Percentiles rank a stretch among this genome's conserved stretches.
phyloP scores from a whole-genome alignment of 2,888 invertebrate genomes.

The Nineta flava region DNA sequence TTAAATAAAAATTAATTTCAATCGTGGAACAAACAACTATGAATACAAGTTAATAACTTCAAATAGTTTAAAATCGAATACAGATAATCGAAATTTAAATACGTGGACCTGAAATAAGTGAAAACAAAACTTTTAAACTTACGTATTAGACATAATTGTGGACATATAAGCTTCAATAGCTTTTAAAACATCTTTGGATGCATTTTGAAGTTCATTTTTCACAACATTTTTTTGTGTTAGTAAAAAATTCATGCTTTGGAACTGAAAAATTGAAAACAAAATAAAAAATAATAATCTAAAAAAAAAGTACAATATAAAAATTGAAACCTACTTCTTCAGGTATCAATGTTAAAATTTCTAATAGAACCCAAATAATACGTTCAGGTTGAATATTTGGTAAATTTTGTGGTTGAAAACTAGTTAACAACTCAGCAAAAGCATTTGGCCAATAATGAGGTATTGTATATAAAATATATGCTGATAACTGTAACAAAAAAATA shows the following conservation, averaged over 20 bases:
- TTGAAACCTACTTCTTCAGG: constrained; percentile 64
- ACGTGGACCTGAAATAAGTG: too few species aligned
- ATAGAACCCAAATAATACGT: constrained; percentile 46
- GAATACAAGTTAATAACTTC: too few species aligned
- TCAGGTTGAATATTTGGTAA: constrained; percentile 41
- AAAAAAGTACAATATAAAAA: not conserved
- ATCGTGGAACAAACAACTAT: too few species aligned
- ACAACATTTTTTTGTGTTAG: constrained; percentile 26
- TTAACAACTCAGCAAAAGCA: constrained; percentile 60
- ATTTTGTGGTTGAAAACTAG: constrained; percentile 31
- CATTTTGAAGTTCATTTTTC: constrained; percentile 25
- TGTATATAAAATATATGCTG: constrained; percentile 64
- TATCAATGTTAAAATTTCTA: constrained; percentile 72
- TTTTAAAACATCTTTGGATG: constrained; percentile 28
- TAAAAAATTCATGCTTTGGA: constrained; percentile 29
- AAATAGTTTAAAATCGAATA: too few species aligned
- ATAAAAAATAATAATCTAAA: not conserved
- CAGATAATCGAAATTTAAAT: too few species aligned
- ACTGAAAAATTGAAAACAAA: constrained; percentile 19
- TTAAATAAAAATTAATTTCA: too few species aligned
- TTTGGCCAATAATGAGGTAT: constrained; percentile 38
- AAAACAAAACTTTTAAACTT: not conserved
- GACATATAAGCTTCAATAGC: constrained; percentile 27
- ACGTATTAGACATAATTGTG: constrained; percentile 19
- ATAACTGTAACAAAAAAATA: constrained; percentile 41